Conservation (phyloP, 2,797 vertebrate genomes). For the Semaprochilodus insignis region DNA sequence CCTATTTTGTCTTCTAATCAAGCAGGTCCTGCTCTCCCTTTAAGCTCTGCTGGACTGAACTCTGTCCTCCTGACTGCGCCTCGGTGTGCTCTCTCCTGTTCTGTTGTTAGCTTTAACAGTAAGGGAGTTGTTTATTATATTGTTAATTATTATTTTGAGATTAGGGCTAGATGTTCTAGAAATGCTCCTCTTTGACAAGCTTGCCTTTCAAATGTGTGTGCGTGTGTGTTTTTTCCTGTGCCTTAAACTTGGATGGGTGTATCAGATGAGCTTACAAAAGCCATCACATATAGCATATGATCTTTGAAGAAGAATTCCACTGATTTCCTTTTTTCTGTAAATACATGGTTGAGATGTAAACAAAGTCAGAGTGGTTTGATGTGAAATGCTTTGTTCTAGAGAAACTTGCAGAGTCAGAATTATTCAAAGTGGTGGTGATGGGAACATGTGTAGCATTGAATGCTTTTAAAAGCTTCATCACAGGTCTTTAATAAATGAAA, state of each 20-base stretch:
- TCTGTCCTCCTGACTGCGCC: background rate
- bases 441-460: no score
- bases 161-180: constrained; percentile 2
- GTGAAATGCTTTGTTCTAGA: no score
- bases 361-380: no score
- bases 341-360: no score
- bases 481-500: no score
- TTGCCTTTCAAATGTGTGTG: constrained; percentile 12
- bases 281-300: background rate
- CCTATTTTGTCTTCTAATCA: background rate
- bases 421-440: no score
- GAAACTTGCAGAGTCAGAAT: no score
- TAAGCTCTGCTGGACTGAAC: background rate
- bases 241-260: constrained; percentile 29
- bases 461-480: no score
- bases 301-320: background rate
- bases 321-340: no score
- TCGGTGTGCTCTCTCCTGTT: background rate
- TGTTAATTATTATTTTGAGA: constrained; percentile 1
- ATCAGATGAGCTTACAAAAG: background rate
- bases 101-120: background rate
- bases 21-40: constrained; percentile 12
- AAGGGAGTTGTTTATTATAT: background rate
- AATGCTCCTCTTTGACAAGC: constrained; percentile 6
- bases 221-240: constrained; percentile 25